phyloP scores from a whole-genome alignment of 2,888 invertebrate genomes.

The Ischnus inquisitorius region DNA sequence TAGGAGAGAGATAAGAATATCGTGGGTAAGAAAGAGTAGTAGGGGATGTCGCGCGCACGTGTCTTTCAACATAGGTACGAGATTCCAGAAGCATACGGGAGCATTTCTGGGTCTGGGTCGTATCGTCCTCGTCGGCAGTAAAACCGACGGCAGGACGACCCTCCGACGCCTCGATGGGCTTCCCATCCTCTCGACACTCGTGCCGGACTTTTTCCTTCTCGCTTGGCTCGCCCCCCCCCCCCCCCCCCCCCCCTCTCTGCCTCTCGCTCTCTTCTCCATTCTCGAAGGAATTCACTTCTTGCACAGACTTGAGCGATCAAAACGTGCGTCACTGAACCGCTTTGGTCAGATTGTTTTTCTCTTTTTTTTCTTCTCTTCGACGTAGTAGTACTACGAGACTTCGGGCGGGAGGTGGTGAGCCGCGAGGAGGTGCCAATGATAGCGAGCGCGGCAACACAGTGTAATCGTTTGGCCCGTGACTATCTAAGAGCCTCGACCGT shows the following conservation, averaged over 20 bases:
- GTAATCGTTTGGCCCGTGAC: conserved; percentile 59
- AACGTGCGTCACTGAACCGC: conserved; percentile 56
- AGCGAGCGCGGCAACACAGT: conserved; percentile 11
- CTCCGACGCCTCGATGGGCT: conserved; percentile 59
- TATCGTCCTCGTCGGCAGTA: conserved; percentile 61
- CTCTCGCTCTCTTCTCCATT: background rate
- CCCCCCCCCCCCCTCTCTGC: conserved; percentile 53
- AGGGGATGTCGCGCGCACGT: conserved; percentile 55
- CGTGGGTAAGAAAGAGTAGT: background rate
- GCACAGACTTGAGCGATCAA: conserved; percentile 31
- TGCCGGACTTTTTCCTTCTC: conserved; percentile 48
- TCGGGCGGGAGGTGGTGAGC: conserved; percentile 20
- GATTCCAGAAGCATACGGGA: conserved; percentile 56
- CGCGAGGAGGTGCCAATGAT: conserved; percentile 37
- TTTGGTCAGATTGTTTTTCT: conserved; percentile 40
- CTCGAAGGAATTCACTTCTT: conserved; percentile 52
- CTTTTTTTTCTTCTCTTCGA: conserved; percentile 17
- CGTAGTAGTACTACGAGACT: conserved; percentile 49
- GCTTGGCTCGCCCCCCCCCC: conserved; percentile 16
- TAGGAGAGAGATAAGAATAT: conserved; percentile 34
- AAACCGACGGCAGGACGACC: conserved; percentile 66
- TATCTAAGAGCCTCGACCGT: conserved; percentile 51
- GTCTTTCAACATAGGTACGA: conserved; percentile 40
- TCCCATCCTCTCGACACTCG: conserved; percentile 51
- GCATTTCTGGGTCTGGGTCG: conserved; percentile 63